Base-by-base conservation (phyloP, 1,140 invertebrate genomes). In the Muscidifurax raptorellus region DNA sequence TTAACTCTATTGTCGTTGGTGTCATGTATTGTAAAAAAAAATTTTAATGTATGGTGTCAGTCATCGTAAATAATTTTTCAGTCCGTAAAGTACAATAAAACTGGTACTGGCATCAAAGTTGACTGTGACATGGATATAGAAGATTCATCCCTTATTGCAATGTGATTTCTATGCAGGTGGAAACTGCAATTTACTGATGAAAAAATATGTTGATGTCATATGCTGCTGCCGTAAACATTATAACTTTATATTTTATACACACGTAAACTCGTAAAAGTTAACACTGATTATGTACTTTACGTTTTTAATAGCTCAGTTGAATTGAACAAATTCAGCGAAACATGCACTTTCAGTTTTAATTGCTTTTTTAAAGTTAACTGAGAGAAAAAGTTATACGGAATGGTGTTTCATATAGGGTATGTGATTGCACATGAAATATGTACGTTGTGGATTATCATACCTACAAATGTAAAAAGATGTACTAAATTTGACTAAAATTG, bases 241-340 rank as follows among this genome's bases (percentile, higher is more conserved):
- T 84, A 69, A 80, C 69, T 52, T 80, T 81, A 78, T 84, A 78
- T 82, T 82, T 86, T 71, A 28, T 84, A 86, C 18, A 69, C 22
- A 64, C 18, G 64, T 36, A 52, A 6, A 82, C 18, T 74, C 75
- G 72, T 15, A 25, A 72, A 64, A n/a, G 59, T 22, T 72, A 3
- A 77, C 27, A 71, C 2, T 72, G 44, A 67, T 83, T 77, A 69
- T 79, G 40, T 80, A 72, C 47, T 76, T 82, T 79, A 27, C 82
- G 28, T 82, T 78, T 59, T 28, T 47, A n/a, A 66, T 32, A n/a
- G n/a, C 9, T 77, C n/a, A 25, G 36, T 59, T 52, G n/a, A 71
- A 15, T 71, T 67, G 15, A 76, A 66, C 4, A 52, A 72, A 44
- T 25, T 80, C 27, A 36, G 30, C 15, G 30, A 66, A 30, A 47